Conservation (phyloP, 1,140 invertebrate genomes). For the Caenorhabditis briggsae region DNA sequence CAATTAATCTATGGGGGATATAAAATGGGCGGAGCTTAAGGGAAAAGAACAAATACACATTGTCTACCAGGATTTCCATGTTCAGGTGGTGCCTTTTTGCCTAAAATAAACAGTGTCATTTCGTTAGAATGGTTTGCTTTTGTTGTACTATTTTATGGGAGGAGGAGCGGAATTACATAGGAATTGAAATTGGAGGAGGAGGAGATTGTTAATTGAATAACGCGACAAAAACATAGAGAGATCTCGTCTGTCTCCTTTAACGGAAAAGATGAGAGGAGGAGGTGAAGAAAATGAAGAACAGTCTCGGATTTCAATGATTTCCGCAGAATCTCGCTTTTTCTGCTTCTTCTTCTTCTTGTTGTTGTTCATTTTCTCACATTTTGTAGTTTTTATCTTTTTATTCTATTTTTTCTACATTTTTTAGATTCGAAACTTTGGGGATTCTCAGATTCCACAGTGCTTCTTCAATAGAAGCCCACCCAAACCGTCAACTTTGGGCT, state of each 20-base stretch:
- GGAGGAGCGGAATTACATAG: background rate
- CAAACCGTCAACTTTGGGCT: no score
- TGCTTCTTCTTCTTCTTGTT: background rate
- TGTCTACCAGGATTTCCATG: no score
- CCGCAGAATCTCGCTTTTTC: background rate
- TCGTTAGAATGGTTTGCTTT: no score
- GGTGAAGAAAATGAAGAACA: background rate
- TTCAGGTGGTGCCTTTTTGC: no score
- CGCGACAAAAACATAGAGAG: constrained; percentile 32
- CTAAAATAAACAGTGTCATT: no score
- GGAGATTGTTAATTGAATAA: constrained; percentile 48
- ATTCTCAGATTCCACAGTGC: no score
- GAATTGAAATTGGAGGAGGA: background rate
- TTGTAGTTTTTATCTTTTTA: background rate
- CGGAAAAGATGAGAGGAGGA: background rate
- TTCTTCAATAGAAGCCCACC: no score
- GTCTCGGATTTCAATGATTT: constrained; percentile 53
- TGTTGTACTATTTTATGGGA: no score
- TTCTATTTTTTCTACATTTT: background rate
- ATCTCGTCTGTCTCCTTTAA: no score
- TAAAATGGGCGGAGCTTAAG: background rate
- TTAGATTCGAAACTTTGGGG: no score
- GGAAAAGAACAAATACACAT: no score
- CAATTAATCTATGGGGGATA: background rate
- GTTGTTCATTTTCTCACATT: background rate